phyloP scores from a whole-genome alignment of 2,888 invertebrate species.

The Sarcophaga caerulescens region DNA sequence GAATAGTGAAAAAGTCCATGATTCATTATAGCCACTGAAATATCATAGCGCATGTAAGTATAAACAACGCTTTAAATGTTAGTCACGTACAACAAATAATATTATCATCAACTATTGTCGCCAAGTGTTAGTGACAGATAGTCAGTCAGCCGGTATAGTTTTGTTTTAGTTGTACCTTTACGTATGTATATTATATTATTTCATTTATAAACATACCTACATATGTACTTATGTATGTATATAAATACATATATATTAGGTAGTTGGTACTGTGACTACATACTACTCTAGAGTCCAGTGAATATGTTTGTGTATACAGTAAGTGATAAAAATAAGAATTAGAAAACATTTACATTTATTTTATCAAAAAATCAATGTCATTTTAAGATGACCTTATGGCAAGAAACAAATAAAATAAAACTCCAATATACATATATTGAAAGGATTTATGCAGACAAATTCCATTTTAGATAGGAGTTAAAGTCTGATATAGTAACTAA shows the following conservation, averaged over 20 bases:
- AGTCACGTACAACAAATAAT: slow-evolving; percentile 70
- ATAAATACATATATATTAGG: too few species aligned
- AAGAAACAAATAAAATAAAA: too few species aligned
- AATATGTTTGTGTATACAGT: not conserved
- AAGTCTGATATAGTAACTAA: too few species aligned
- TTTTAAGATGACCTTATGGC: too few species aligned
- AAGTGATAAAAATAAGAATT: not conserved
- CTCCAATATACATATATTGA: too few species aligned
- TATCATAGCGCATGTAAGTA: not conserved
- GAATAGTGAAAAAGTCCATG: too few species aligned
- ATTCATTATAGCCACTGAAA: not conserved
- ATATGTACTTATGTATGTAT: not conserved
- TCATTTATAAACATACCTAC: slow-evolving; percentile 21
- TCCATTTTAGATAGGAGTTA: too few species aligned
- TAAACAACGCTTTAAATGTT: slow-evolving; percentile 64
- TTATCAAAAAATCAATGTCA: too few species aligned
- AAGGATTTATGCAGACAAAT: too few species aligned
- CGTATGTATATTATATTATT: not conserved
- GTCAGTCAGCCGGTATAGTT: slow-evolving; percentile 43
- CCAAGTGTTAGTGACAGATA: slow-evolving; percentile 64
- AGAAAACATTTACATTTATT: too few species aligned
- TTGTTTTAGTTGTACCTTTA: not conserved
- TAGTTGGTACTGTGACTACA: not conserved
- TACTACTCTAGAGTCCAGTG: not conserved
- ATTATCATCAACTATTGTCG: slow-evolving; percentile 64